A percentile compares a stretch with the other conserved stretches of the same genome.
Conservation (phyloP, 2,888 invertebrate genomes). For the Dynastes maya region DNA sequence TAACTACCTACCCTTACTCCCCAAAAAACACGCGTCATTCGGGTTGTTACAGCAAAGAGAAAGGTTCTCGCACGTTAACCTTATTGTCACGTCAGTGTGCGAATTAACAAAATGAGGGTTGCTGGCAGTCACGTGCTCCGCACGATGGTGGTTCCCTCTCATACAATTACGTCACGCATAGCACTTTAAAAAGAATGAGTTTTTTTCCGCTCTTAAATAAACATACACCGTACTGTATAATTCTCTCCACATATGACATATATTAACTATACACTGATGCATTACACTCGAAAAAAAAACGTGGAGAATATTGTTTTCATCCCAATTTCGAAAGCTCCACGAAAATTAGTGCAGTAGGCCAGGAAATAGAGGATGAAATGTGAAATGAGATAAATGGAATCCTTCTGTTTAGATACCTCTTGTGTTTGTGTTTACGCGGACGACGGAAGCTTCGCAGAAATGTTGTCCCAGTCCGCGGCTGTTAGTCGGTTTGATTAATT, state of each 20-base stretch:
- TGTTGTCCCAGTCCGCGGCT: background rate
- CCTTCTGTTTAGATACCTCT: no score
- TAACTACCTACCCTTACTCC: no score
- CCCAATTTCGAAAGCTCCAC: no score
- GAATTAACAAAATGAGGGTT: conserved; percentile 30
- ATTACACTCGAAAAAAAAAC: no score
- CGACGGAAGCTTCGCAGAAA: background rate
- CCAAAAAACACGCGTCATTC: background rate
- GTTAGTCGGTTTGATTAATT: conserved; percentile 9
- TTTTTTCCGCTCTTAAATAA: conserved; percentile 10
- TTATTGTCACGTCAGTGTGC: conserved; percentile 28
- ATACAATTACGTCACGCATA: conserved; percentile 32
- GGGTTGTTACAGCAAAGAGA: background rate
- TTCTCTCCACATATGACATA: background rate
- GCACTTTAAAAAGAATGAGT: background rate
- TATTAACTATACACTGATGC: background rate
- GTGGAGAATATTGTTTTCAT: no score
- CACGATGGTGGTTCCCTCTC: background rate
- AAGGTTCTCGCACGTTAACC: conserved; percentile 3
- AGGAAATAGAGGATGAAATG: no score
- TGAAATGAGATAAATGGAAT: no score
- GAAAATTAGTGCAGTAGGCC: no score
- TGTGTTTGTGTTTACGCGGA: no score
- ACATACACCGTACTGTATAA: background rate
- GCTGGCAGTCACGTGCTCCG: conserved; percentile 1